These are phyloP conservation scores for Paradoxurus hermaphroditus DNA, from an alignment of 2,113 vertebrate species.

Conservation along the genomic window DNA sequence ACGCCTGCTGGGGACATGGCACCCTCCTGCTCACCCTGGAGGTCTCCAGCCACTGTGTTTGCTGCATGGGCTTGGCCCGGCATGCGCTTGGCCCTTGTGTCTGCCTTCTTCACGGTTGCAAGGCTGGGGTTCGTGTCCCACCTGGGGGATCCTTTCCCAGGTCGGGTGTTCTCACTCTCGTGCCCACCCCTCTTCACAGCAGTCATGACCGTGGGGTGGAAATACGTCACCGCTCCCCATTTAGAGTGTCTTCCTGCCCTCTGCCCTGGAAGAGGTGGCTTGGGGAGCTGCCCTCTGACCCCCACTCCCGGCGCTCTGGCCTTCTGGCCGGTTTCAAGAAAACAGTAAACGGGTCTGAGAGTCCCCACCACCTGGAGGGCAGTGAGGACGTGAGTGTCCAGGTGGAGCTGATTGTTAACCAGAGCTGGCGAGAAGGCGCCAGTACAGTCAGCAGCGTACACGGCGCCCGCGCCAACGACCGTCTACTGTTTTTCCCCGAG, in stretches of 20 bases:
- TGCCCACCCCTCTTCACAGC: not conserved
- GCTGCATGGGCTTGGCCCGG: no score
- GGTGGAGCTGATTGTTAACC: accelerated
- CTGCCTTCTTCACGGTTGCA: not conserved
- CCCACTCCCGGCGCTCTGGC: not conserved
- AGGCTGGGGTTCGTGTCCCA: not conserved
- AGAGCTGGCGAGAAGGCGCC: accelerated
- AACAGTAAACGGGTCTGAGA: not conserved
- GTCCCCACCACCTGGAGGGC: accelerated
- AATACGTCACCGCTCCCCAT: accelerated
- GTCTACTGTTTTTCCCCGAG: not conserved
- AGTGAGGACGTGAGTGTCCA: accelerated
- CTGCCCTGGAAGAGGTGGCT: not conserved
- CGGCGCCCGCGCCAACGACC: accelerated
- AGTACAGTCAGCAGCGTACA: accelerated
- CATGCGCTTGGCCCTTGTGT: accelerated
- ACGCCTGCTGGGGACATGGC: no score
- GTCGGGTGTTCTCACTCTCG: not conserved
- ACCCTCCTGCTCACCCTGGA: not conserved
- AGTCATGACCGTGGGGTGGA: accelerated
- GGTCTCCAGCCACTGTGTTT: not conserved
- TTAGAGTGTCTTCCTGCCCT: not conserved
- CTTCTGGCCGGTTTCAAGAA: not conserved
- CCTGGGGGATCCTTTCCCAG: not conserved
- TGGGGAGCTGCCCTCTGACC: not conserved